Evolutionary conservation across 2,797 vertebrate species (phyloP).

Genomic region (Hemitrygon akajei): DNA sequence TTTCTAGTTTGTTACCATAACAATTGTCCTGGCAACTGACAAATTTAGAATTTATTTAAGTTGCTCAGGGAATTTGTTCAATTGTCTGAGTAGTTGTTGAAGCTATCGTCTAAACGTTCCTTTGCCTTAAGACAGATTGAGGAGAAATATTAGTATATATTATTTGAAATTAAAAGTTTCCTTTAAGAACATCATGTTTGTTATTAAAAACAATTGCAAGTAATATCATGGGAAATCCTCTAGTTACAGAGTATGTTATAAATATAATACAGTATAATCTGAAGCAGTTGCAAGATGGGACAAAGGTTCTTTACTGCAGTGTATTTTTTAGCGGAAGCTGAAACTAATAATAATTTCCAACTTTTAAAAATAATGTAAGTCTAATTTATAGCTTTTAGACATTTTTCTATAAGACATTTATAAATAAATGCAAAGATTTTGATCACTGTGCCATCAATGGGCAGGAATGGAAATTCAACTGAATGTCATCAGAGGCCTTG

Average conservation of each 20-base stretch:
- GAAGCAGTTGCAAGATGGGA: not conserved
- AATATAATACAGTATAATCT: not conserved
- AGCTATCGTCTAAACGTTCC: not conserved
- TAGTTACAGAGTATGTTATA: not conserved
- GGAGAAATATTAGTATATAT: not conserved
- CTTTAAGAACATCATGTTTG: not conserved
- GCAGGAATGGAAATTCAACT: no score
- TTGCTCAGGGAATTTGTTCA: not conserved
- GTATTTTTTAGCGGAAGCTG: not conserved
- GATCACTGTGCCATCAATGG: no score
- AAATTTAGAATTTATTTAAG: not conserved
- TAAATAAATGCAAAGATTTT: no score
- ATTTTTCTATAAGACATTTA: no score
- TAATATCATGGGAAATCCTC: not conserved
- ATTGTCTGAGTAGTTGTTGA: not conserved
- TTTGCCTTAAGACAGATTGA: not conserved
- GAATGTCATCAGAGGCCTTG: no score
- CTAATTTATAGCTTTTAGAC: no score
- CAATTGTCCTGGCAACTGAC: not conserved
- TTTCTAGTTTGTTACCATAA: not conserved
- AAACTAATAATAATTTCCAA: not conserved
- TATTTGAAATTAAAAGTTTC: slow-evolving; percentile 1
- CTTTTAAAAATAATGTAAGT: no score
- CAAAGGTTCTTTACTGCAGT: not conserved
- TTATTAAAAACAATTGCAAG: not conserved